Base-by-base conservation (phyloP, 2,888 invertebrate species). In the Drosophila leonis region DNA sequence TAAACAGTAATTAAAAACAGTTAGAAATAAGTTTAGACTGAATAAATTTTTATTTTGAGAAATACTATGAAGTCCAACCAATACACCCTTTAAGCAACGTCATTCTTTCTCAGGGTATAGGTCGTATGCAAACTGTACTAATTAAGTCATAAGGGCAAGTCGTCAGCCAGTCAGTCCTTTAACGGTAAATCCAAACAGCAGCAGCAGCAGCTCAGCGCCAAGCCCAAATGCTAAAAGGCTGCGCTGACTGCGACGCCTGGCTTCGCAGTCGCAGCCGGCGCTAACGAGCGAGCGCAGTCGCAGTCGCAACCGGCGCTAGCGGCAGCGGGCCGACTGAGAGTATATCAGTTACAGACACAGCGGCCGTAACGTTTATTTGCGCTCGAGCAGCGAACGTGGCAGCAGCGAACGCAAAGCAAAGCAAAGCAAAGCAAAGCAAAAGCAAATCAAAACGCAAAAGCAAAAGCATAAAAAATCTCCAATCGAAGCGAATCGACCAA, bases 361-460 rank as follows among this genome's bases (percentile, higher is more conserved):
- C 71, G 77, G 65, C 75, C 80, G 83, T 83, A 85, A 85, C 88
- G 89, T 90, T 91, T 91, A 91, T 91, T 91, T 92, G 90, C 92
- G 92, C 90, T 91, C 90, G 88, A 91, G 82, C 92, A 91, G 82
- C 87, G 92, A 92, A 91, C 90, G 91, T 90, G 90, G 89, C 88
- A 91, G 89, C 91, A 87, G 61, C 73, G 86, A 80, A 81, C 75
- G 71, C 72, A 70, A 48, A 39, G 41, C 42, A 41, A 87, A 54
- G 61, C 73, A 86, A 80, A 81, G 70, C 74, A 62, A 55, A 49
- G 49, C 57, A 63, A 60, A 77, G 64, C 65, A 72, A 55, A 55
- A 18, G 5, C 35, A 59, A 59, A 57, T 46, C 48, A 44, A 33
- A 64, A 64, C 35, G 37, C 33, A 78, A 77, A 64, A 42, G 31